These are phyloP conservation scores for Lutjanus argentimaculatus DNA, from an alignment of 2,797 vertebrate species.

Conservation along the genomic window DNA sequence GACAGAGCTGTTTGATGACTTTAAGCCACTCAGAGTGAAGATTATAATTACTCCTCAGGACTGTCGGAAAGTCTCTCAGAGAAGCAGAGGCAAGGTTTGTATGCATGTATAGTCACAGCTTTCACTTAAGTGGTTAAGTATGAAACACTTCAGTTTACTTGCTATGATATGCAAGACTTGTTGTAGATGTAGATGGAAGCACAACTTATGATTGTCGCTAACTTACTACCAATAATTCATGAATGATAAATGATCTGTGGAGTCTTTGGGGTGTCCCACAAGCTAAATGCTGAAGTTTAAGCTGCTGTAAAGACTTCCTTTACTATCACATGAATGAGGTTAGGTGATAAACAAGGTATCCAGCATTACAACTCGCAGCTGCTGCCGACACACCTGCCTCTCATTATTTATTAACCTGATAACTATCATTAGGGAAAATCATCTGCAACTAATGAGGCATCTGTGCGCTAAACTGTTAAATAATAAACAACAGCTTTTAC, in stretches of 20 bases:
- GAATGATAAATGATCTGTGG: not conserved
- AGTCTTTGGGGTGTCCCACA: not conserved
- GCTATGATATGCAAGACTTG: not conserved
- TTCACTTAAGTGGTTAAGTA: not conserved
- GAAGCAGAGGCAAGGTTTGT: not conserved
- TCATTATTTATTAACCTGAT: constrained; percentile 31
- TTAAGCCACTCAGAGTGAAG: constrained; percentile 49
- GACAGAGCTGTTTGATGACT: constrained; percentile 45
- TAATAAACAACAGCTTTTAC: constrained; percentile 20
- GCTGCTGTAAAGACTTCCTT: not conserved
- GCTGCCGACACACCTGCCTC: constrained; percentile 21
- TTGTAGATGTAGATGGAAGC: not conserved
- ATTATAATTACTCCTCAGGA: constrained; percentile 42
- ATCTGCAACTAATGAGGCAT: constrained; percentile 40
- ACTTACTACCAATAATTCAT: not conserved
- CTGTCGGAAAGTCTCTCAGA: constrained; percentile 19
- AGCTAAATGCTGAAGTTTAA: not conserved
- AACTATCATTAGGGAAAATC: constrained; percentile 33
- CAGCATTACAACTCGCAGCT: not conserved
- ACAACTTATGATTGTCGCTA: not conserved
- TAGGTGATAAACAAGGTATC: not conserved
- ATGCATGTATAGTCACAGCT: not conserved
- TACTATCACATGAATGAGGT: not conserved
- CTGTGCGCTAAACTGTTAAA: constrained; percentile 24
- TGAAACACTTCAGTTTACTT: not conserved